Conservation (phyloP, 2,797 vertebrate genomes). For the Enteromius anoplus region DNA sequence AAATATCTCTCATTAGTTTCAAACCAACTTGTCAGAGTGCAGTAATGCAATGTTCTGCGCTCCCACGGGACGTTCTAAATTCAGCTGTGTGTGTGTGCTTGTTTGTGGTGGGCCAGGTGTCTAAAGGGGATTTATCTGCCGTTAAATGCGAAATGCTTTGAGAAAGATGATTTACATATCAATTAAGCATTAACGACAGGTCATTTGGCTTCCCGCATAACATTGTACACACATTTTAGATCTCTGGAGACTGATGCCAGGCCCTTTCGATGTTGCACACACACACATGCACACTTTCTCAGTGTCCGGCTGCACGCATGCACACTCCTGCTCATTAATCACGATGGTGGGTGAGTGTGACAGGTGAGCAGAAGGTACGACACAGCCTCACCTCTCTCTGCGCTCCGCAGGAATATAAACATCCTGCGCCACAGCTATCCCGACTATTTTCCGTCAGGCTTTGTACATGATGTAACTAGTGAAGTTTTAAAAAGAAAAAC, state of each 20-base stretch:
- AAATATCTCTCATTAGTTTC: conserved; percentile 42
- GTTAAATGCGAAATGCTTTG: conserved; percentile 6
- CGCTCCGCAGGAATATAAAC: conserved; percentile 61
- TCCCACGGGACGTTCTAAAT: conserved; percentile 34
- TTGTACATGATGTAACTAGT: no score
- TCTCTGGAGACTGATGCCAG: background rate
- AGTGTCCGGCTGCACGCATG: conserved; percentile 46
- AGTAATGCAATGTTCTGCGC: conserved; percentile 27
- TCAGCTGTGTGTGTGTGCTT: conserved; percentile 2
- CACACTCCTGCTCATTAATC: conserved; percentile 69
- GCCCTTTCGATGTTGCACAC: conserved; percentile 1
- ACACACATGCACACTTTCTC: conserved; percentile 29
- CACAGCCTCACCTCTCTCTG: conserved; percentile 64
- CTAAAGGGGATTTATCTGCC: conserved; percentile 21
- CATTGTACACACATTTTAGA: conserved; percentile 35
- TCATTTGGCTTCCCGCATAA: conserved; percentile 15
- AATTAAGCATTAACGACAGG: conserved; percentile 34
- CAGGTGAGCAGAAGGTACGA: conserved; percentile 64
- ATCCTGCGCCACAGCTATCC: background rate
- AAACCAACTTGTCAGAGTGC: conserved; percentile 33
- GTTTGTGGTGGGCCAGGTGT: conserved; percentile 33
- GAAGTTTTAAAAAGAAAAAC: no score
- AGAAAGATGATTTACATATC: conserved; percentile 43
- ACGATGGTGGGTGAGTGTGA: conserved; percentile 63
- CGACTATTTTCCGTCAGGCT: no score